A percentile compares a stretch with the other conserved stretches of the same genome.
phyloP scores from a whole-genome alignment of 1,140 invertebrate species.

The Plodia interpunctella region DNA sequence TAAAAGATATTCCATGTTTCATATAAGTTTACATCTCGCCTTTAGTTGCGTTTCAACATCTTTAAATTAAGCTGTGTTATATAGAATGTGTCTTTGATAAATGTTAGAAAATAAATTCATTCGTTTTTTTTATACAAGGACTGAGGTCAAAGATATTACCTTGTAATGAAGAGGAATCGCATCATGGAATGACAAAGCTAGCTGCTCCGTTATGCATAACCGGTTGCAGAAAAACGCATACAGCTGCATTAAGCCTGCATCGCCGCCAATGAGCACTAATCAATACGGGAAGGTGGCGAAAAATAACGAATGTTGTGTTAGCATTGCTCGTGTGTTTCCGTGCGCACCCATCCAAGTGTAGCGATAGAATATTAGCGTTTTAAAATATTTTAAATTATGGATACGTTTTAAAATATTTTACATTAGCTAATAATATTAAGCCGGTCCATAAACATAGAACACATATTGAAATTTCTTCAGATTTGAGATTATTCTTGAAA shows the following conservation, averaged over 20 bases:
- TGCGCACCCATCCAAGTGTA: constrained; percentile 32
- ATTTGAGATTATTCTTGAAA: too few species aligned
- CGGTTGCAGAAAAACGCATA: constrained; percentile 4
- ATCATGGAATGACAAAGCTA: background rate
- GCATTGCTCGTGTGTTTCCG: constrained; percentile 55
- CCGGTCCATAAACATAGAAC: too few species aligned
- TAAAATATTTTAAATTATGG: constrained; percentile 10
- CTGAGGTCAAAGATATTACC: background rate
- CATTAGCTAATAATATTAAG: too few species aligned
- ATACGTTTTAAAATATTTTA: too few species aligned
- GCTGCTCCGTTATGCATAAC: background rate
- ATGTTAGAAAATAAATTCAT: background rate
- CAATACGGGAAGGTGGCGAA: constrained; percentile 67
- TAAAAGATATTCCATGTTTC: too few species aligned
- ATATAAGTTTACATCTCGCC: too few species aligned
- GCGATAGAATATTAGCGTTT: constrained; percentile 26
- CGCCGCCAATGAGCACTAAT: constrained; percentile 60
- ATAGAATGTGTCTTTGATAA: background rate
- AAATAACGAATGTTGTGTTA: constrained; percentile 69
- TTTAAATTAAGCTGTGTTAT: too few species aligned
- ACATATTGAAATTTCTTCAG: too few species aligned
- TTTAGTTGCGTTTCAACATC: too few species aligned
- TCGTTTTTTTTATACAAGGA: background rate
- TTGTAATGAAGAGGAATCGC: background rate
- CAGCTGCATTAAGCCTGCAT: constrained; percentile 9